Base-by-base conservation (phyloP, 1,140 invertebrate genomes). In the Augochlora pura region DNA sequence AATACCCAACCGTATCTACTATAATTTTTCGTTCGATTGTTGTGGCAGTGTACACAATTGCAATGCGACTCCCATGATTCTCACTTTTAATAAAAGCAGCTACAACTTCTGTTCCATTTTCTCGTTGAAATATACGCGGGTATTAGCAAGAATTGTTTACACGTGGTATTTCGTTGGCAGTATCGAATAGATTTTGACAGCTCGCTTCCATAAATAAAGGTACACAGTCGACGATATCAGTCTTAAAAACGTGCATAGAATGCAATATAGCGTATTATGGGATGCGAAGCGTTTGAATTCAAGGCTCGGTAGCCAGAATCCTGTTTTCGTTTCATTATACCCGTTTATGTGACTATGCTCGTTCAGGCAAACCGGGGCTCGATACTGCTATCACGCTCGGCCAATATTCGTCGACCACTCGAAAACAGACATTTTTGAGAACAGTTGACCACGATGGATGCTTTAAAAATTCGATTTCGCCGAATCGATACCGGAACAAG, bases 281-380 rank as follows among this genome's bases (percentile, higher is more conserved):
- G 23, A 27, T 2, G 25, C 0, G 25, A 7, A 16, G 39, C 3
- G 25, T 27, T n/a, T 25, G 21, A 65, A 65, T 65, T 65, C 63
- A 7, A 65, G 63, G 63, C 12, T 42, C 63, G 38, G 3, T 60
- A 9, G 23, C 23, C 63, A 39, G 9, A n/a, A n/a, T 57, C 18
- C 54, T 42, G 63, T 65, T 65, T 65, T 65, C 38, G 32, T 39
- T n/a, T 65, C 63, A 32, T 42, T 65, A 42, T 65, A n/a, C 38
- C 21, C 32, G 63, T 39, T 7, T n/a, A 65, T 39, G 12, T 14
- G 49, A 21, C 49, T 18, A 52, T 52, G 12, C 9, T 65, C 63
- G 32, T 4, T n/a, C 21, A 9, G 21, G 21, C 9, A 42, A 42
- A 39, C 9, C 32, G 21, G 38, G n/a, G 21, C 38, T n/a, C 63